These are phyloP conservation scores for Himalopsyche tibetana DNA, from an alignment of 2,888 invertebrate genomes.

Conservation along the genomic window DNA sequence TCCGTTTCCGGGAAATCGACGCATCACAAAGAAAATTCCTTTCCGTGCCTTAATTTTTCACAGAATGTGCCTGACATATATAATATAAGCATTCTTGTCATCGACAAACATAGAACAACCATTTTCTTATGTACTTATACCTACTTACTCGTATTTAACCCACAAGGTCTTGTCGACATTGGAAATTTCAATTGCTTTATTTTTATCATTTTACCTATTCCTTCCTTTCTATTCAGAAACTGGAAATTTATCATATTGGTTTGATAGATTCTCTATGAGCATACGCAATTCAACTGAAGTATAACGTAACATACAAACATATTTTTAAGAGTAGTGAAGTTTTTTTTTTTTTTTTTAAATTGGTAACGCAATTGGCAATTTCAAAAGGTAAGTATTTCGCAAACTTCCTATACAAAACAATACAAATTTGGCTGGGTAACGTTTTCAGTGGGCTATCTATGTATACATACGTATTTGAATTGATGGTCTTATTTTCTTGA, in stretches of 20 bases:
- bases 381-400: no score
- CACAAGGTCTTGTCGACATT: no score
- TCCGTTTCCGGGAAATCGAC: constrained; percentile 8
- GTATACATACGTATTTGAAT: no score
- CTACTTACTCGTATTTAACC: neutral
- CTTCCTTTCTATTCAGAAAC: neutral
- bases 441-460: no score
- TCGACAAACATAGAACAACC: neutral
- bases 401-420: no score
- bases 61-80: neutral
- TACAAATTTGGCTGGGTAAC: no score
- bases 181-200: no score
- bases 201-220: no score
- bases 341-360: no score
- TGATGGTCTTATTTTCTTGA: no score
- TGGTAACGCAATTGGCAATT: no score
- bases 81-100: neutral
- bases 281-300: neutral
- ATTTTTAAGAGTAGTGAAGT: neutral
- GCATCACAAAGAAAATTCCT: constrained; percentile 3
- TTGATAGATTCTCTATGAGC: neutral
- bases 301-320: neutral
- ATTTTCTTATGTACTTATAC: neutral
- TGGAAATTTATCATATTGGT: neutral
- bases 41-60: neutral